phyloP scores from a whole-genome alignment of 2,888 invertebrate species.

The Xanthorhoe designata region DNA sequence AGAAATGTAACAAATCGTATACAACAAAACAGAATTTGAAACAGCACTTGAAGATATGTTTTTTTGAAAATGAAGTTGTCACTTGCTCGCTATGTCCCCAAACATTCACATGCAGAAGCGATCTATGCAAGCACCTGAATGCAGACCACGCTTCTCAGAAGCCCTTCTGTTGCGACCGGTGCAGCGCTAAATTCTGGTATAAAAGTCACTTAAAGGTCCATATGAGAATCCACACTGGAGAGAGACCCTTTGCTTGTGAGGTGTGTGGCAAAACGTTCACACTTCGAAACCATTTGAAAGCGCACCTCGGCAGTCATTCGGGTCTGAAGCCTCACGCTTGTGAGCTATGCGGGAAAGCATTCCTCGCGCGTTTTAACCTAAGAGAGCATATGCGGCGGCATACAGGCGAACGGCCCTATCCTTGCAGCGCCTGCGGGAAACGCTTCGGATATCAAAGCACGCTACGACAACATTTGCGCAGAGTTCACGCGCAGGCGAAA shows the following conservation, averaged over 20 bases:
- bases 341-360: background rate
- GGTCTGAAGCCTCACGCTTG: background rate
- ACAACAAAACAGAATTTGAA: conserved; percentile 7
- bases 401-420: background rate
- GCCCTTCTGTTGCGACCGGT: conserved; percentile 17
- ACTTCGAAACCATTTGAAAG: background rate
- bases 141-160: conserved; percentile 1
- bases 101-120: conserved; percentile 6
- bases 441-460: conserved; percentile 22
- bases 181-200: conserved; percentile 12
- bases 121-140: conserved; percentile 10
- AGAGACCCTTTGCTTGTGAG: background rate
- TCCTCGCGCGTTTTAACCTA: background rate
- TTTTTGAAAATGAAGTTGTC: conserved; percentile 9
- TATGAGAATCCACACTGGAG: background rate
- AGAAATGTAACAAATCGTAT: conserved; percentile 12
- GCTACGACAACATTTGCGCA: conserved; percentile 4
- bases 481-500: conserved; percentile 15
- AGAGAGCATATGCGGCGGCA: background rate
- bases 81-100: conserved; percentile 1
- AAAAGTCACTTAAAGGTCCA: background rate
- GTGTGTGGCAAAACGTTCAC: background rate
- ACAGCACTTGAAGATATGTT: conserved; percentile 15
- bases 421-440: background rate
- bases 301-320: background rate